Percentiles rank a stretch among this genome's conserved stretches.
These are phyloP conservation scores for Masnerella sp. DNA, from an alignment of 2,888 invertebrate species.

Conservation along the genomic window DNA sequence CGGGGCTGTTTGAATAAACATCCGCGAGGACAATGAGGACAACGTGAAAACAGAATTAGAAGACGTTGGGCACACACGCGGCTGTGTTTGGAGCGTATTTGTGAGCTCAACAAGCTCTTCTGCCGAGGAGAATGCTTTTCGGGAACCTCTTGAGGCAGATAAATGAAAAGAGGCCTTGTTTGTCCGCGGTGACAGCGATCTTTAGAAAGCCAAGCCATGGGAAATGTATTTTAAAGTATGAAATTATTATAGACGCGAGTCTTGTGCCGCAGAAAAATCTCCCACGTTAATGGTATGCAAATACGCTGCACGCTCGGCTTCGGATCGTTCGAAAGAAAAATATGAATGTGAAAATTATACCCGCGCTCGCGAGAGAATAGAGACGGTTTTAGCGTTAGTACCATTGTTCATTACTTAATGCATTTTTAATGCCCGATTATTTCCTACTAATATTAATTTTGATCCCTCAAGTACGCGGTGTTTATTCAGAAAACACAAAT, in stretches of 20 bases:
- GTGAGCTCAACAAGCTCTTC: constrained; percentile 64
- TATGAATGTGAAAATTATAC: constrained; percentile 45
- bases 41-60: constrained; percentile 49
- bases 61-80: constrained; percentile 58
- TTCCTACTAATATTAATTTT: constrained; percentile 14
- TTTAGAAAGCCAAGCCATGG: constrained; percentile 50
- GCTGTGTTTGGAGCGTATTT: constrained; percentile 64
- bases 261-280: constrained; percentile 32
- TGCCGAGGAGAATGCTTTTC: constrained; percentile 51
- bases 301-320: constrained; percentile 31
- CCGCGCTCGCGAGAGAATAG: constrained; percentile 1
- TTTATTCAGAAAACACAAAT: constrained; percentile 6
- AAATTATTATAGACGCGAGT: constrained; percentile 43
- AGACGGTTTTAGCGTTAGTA: constrained; percentile 23
- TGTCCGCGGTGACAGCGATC: constrained; percentile 49
- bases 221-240: constrained; percentile 49
- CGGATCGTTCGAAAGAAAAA: constrained; percentile 34
- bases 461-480: not conserved
- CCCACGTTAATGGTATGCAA: constrained; percentile 49
- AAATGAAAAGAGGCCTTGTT: constrained; percentile 53
- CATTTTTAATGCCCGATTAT: constrained; percentile 41
- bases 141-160: constrained; percentile 43
- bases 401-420: constrained; percentile 40
- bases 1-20: constrained; percentile 49
- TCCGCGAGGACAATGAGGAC: constrained; percentile 45